phyloP scores from a whole-genome alignment of 2,113 vertebrate genomes.

The Poeciliopsis retropinna region DNA sequence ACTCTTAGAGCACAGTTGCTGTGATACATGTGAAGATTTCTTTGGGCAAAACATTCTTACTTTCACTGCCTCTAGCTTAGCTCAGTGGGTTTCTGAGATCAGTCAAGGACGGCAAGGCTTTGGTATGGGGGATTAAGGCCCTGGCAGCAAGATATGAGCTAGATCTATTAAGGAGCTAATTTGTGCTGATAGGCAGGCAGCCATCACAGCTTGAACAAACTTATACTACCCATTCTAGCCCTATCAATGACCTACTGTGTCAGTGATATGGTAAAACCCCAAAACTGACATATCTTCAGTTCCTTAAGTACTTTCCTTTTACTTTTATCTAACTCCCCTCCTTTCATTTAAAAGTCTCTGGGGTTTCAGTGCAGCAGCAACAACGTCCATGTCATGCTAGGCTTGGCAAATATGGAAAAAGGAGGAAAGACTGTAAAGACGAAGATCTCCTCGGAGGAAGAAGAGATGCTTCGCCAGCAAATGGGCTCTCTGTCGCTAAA shows the following conservation, averaged over 20 bases:
- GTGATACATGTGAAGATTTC: slow-evolving; percentile 46
- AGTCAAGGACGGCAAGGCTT: slow-evolving; percentile 65
- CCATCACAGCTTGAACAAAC: slow-evolving; percentile 28
- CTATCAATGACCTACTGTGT: slow-evolving; percentile 8
- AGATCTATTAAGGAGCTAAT: slow-evolving; percentile 47
- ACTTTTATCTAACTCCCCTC: slow-evolving; percentile 23
- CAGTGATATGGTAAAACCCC: slow-evolving; percentile 2
- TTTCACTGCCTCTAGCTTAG: slow-evolving; percentile 48
- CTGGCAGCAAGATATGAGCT: slow-evolving; percentile 38
- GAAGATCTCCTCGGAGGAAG: slow-evolving; percentile 49
- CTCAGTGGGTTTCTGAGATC: slow-evolving; percentile 55
- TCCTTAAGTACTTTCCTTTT: slow-evolving; percentile 28
- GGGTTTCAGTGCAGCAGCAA: slow-evolving; percentile 30
- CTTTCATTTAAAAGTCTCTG: slow-evolving; percentile 37
- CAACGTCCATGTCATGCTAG: slow-evolving; percentile 52
- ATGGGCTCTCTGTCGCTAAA: slow-evolving; percentile 68
- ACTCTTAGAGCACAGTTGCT: slow-evolving; percentile 41
- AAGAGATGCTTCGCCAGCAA: slow-evolving; percentile 60
- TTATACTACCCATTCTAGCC: slow-evolving; percentile 17
- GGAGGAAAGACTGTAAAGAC: slow-evolving; percentile 65
- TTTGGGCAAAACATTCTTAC: slow-evolving; percentile 41
- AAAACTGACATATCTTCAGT: slow-evolving; percentile 26
- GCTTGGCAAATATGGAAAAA: slow-evolving; percentile 48
- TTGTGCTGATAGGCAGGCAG: slow-evolving; percentile 27
- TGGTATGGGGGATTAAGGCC: slow-evolving; percentile 57